Evolutionary conservation across 2,888 invertebrate species (phyloP).

Genomic region (Drosophila leonis): DNA sequence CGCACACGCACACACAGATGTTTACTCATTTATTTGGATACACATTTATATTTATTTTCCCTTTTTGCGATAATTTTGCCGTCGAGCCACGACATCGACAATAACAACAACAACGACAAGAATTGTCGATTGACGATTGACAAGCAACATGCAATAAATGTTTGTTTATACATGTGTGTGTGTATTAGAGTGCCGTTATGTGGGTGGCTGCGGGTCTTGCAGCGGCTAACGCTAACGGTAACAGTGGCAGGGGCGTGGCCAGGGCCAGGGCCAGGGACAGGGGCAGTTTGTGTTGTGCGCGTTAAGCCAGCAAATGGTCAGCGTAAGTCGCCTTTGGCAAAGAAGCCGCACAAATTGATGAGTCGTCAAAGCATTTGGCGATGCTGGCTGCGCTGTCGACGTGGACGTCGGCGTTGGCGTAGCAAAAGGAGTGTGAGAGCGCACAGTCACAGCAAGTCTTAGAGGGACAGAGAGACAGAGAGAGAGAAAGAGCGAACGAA

Average conservation of each 20-base stretch:
- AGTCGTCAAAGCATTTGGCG: slow-evolving; percentile 41
- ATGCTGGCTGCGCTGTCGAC: slow-evolving; percentile 25
- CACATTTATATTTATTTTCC: slow-evolving; percentile 62
- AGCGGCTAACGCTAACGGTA: slow-evolving; percentile 8
- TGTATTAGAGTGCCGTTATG: slow-evolving; percentile 26
- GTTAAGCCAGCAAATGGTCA: slow-evolving; percentile 40
- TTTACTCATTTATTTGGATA: slow-evolving; percentile 69
- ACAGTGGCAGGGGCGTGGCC: not conserved
- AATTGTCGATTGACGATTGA: slow-evolving; percentile 33
- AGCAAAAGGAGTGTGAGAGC: slow-evolving; percentile 9
- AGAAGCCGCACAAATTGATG: slow-evolving; percentile 60
- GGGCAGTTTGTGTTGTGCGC: slow-evolving; percentile 2
- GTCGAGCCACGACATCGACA: slow-evolving; percentile 48
- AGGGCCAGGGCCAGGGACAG: not conserved
- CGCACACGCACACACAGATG: slow-evolving; percentile 24
- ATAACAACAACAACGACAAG: slow-evolving; percentile 52
- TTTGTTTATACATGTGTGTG: slow-evolving; percentile 17
- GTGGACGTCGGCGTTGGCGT: slow-evolving; percentile 14
- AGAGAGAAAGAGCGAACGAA: not conserved
- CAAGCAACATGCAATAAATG: slow-evolving; percentile 49
- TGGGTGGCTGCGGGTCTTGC: slow-evolving; percentile 41
- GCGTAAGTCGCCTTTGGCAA: slow-evolving; percentile 29
- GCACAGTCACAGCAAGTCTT: not conserved
- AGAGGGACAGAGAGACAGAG: not conserved
- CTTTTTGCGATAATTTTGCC: slow-evolving; percentile 52